A percentile compares a stretch with the other conserved stretches of the same genome.
Evolutionary conservation across 1,140 invertebrate genomes (phyloP).

Genomic region (Papilio xuthus): DNA sequence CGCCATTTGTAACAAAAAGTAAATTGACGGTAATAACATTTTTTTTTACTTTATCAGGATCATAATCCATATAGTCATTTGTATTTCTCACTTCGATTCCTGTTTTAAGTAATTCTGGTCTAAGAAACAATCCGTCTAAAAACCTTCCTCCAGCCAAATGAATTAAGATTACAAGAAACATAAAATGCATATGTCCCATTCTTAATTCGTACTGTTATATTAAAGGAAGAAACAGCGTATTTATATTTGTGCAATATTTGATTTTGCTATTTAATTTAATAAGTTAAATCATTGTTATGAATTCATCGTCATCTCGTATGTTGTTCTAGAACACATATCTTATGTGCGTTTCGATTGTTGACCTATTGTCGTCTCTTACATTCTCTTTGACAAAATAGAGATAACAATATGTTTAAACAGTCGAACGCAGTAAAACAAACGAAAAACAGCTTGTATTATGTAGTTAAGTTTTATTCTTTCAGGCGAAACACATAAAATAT

Average conservation of each 20-base stretch:
- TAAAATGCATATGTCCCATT: constrained; percentile 18
- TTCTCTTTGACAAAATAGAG: too few species aligned
- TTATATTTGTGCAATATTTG: constrained; percentile 1
- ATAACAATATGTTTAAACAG: too few species aligned
- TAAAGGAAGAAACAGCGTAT: background rate
- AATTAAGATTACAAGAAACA: constrained; percentile 45
- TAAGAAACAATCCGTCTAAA: constrained; percentile 56
- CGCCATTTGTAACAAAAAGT: constrained; percentile 26
- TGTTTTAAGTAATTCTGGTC: constrained; percentile 61
- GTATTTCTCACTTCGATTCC: constrained; percentile 46
- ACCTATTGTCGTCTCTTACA: too few species aligned
- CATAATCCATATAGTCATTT: constrained; percentile 65
- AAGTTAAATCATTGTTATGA: background rate
- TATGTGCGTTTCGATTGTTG: too few species aligned
- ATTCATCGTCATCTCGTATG: background rate
- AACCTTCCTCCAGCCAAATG: constrained; percentile 40
- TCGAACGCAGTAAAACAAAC: too few species aligned
- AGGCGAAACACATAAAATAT: too few species aligned
- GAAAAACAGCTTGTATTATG: too few species aligned
- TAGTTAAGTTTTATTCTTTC: too few species aligned
- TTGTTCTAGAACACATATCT: background rate
- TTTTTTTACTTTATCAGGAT: constrained; percentile 47
- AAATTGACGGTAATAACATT: constrained; percentile 43
- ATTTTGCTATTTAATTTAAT: constrained; percentile 2
- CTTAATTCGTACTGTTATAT: background rate